Evolutionary conservation across 2,888 invertebrate species (phyloP), one percentile per base, ranked within the genome.

Genomic region (Nymphalis c-album): DNA sequence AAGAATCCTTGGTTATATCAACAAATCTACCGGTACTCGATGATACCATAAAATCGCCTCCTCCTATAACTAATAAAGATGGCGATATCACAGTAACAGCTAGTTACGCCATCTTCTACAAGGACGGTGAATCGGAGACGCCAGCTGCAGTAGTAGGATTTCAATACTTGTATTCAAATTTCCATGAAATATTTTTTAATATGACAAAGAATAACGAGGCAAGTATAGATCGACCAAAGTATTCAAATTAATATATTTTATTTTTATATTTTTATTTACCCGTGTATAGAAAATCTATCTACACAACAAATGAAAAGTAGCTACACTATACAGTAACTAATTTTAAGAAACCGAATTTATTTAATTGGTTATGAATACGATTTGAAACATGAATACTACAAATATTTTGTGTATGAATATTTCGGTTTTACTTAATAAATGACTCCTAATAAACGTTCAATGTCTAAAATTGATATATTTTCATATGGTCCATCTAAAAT

Each of bases 61-160:
- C 85, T 70, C 80, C 76, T 76, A 93, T 92, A 57, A 78, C 83
- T 22, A 83, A 87, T 46, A 75, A 81, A 0, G 85, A 93, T 46
- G 88, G 91, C 0, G 94, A 95, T 68, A 92, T 95, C 0, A 93
- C 94, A 40, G 94, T 97, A 8, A 98, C 97, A 0, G 96, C 95
- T 2, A 97, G 96, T 64, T 95, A 96, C 81, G 97, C 97, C 0
- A 95, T 98, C 73, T 97, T 97, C 80, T 96, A 96, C 17, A 94
- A 95, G 70, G 96, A 97, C 77, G 95, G 94, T 8, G 94, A 95
- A 2, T 93, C 93, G 40, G 94, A 95, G 81, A 96, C 97, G 0
- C 97, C 98, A 0, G 97, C 96, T 0, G 97, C 97, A 26, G 98
- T 98, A 1, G 96, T 97, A 4, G 98, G 98, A 0, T 96, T 96